Evolutionary conservation across 2,888 invertebrate genomes (phyloP), one percentile per base, ranked within the genome.

Genomic region (Odiellus spinosus): DNA sequence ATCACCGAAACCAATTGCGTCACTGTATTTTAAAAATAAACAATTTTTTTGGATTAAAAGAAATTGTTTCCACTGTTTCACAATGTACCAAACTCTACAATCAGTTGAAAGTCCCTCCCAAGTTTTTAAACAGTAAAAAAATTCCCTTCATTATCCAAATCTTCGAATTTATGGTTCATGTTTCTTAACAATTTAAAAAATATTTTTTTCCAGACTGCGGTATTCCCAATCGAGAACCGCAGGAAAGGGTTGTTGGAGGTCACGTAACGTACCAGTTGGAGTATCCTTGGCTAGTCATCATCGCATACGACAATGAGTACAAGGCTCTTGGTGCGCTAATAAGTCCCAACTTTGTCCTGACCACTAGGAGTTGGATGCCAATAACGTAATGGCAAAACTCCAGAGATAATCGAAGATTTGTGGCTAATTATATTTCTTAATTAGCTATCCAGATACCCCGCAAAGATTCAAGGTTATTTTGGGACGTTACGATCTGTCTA

Each of bases 271-370:
- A 36, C 15, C 45, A 47, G 12, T 43, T 51, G 17, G 50, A 51
- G 26, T 51, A 44, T 15, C 50, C 50, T 3, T 51, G 50, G 50
- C 44, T 51, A 45, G 47, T 48, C 45, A 14, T 50, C 42, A 45
- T 50, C 39, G 44, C 47, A 8, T 50, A 50, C 14, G 42, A 50
- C 6, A 26, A 26, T 21, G 45, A 19, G 2, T 38, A 48, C 1
- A 32, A 44, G 8, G 50, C 48, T 12, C 34, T 40, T 15, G 50
- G 52, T 12, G 50, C 52, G 4, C 33, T 52, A 11, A 44, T 52
- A 14, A 47, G 44, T 18, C 47, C 47, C 18, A 42, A 43, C 19
- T 52, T 45, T 18, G 48, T 52, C 2, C 19, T 52, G 26, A 52
- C 52, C 19, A 42, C 45, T 11, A 47, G 50, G n/a, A 49, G 48